Conservation (phyloP, 1,140 invertebrate species). For the Brachionus rotundiformis region DNA sequence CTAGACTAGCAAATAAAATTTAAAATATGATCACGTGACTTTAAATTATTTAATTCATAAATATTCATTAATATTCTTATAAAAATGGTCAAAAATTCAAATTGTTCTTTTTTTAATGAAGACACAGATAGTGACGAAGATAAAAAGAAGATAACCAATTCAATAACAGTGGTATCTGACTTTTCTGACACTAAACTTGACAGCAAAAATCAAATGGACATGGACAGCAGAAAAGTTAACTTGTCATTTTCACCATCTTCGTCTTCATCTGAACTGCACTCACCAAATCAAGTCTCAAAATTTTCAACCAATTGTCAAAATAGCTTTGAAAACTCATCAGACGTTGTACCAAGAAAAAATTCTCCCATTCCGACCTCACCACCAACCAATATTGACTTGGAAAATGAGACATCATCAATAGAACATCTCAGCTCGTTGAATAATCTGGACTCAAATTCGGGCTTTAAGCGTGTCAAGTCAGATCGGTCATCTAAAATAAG, state of each 20-base stretch:
- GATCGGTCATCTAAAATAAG: neutral
- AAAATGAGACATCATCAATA: conserved; percentile 30
- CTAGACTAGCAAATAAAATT: neutral
- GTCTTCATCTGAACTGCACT: neutral
- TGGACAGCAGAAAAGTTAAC: neutral
- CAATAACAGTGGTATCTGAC: conserved; percentile 7
- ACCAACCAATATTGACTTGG: conserved; percentile 25
- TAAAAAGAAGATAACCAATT: neutral
- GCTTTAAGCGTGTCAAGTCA: neutral
- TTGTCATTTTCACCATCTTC: conserved; percentile 14
- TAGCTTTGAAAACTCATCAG: neutral
- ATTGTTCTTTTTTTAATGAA: neutral
- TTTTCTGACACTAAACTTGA: conserved; percentile 10
- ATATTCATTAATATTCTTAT: neutral
- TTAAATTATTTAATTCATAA: neutral
- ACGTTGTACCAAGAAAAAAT: conserved; percentile 40
- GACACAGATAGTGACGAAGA: conserved; percentile 21
- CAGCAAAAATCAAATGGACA: neutral
- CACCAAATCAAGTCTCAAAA: neutral
- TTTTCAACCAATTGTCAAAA: neutral
- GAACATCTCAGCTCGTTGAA: conserved; percentile 24
- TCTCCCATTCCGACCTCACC: conserved; percentile 43
- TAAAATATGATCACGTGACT: neutral
- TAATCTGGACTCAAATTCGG: neutral
- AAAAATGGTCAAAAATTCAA: conserved; percentile 35